A percentile compares a stretch with the other conserved stretches of the same genome.
These are phyloP conservation scores for Melinaea marsaeus DNA, from an alignment of 2,888 invertebrate species.

Conservation along the genomic window DNA sequence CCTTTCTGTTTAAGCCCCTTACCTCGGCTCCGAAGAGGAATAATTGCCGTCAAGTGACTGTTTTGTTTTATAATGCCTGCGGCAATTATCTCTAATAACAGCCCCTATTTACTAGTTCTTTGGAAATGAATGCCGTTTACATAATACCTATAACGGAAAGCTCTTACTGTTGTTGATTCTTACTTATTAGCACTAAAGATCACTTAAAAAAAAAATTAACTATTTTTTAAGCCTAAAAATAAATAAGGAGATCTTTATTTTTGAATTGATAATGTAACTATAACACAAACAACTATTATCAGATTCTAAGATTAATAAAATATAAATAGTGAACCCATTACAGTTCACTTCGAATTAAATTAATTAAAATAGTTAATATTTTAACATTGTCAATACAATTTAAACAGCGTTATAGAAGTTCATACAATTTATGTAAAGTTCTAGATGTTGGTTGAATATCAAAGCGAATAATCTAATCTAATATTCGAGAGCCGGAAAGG, in stretches of 20 bases:
- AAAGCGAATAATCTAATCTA: constrained; percentile 5
- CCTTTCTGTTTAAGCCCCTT: constrained; percentile 36
- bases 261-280: too few species aligned
- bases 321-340: neutral
- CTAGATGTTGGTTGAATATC: neutral
- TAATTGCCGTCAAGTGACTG: constrained; percentile 39
- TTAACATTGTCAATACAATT: too few species aligned
- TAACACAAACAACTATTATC: too few species aligned
- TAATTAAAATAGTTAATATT: too few species aligned
- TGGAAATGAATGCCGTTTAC: neutral
- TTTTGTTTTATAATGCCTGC: constrained; percentile 49
- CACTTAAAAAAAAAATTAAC: too few species aligned
- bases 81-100: neutral
- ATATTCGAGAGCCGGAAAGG: constrained; percentile 5
- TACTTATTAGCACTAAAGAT: too few species aligned
- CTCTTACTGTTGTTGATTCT: too few species aligned
- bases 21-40: constrained; percentile 42
- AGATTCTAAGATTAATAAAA: too few species aligned
- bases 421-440: too few species aligned
- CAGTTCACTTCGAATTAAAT: neutral
- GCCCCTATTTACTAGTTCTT: neutral
- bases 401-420: neutral
- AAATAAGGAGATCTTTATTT: too few species aligned
- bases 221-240: too few species aligned
- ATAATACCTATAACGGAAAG: neutral